Evolutionary conservation across 2,113 vertebrate species (phyloP).

Genomic region (Hippolais icterina): DNA sequence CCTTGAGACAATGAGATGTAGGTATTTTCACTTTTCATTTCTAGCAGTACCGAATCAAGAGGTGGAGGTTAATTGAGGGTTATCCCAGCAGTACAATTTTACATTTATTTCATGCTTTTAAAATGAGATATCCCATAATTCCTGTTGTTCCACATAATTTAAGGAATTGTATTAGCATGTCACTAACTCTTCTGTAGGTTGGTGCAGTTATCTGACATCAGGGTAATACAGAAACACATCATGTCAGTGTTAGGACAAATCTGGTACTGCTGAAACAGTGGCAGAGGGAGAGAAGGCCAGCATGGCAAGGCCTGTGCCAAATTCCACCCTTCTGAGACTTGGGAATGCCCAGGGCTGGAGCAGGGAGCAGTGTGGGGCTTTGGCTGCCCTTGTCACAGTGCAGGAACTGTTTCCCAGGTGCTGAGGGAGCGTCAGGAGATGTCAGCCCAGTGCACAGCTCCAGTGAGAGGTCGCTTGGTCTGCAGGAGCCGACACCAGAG

Average conservation of each 20-base stretch:
- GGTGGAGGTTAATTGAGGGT: background rate
- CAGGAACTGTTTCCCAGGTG: slow-evolving; percentile 52
- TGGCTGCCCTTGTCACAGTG: background rate
- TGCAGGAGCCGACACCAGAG: slow-evolving; percentile 35
- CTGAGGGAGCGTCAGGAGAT: slow-evolving; percentile 42
- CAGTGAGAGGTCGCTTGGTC: slow-evolving; percentile 25
- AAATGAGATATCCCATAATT: background rate
- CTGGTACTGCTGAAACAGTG: background rate
- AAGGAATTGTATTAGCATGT: background rate
- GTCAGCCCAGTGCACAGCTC: background rate
- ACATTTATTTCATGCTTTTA: background rate
- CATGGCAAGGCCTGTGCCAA: background rate
- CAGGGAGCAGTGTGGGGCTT: background rate
- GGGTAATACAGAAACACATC: background rate
- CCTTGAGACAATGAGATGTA: slow-evolving; percentile 86
- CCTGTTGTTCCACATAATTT: background rate
- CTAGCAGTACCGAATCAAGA: background rate
- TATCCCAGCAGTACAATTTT: background rate
- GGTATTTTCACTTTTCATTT: slow-evolving; percentile 51
- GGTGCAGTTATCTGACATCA: background rate
- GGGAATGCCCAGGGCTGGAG: background rate
- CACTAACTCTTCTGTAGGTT: background rate
- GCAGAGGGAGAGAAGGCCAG: background rate
- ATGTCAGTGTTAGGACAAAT: background rate
- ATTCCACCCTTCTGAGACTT: background rate